Evolutionary conservation across 2,113 vertebrate species (phyloP).

Genomic region (Casuarius casuarius): DNA sequence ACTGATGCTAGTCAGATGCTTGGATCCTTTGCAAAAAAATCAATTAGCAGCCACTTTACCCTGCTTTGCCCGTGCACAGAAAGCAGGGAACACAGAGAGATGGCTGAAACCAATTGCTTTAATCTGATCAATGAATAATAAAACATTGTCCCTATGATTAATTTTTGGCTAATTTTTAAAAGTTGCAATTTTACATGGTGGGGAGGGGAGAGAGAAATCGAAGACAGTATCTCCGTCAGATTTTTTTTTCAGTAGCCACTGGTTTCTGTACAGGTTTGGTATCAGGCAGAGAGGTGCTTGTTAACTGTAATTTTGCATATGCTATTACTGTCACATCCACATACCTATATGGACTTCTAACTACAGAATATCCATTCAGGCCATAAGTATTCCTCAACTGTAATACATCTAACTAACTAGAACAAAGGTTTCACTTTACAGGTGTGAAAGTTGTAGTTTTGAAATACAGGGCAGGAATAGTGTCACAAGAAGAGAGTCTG

Average conservation of each 20-base stretch:
- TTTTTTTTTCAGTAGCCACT: neutral
- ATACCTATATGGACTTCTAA: neutral
- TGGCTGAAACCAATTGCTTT: neutral
- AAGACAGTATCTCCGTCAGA: neutral
- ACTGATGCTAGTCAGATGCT: neutral
- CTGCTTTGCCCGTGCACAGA: neutral
- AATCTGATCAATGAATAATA: neutral
- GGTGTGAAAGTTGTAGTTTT: neutral
- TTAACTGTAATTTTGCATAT: neutral
- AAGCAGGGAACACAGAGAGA: neutral
- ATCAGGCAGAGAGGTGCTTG: neutral
- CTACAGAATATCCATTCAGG: neutral
- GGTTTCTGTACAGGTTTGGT: neutral
- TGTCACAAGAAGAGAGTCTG: neutral
- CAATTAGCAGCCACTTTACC: neutral
- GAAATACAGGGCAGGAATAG: neutral
- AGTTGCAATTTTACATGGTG: neutral
- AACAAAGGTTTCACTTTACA: neutral
- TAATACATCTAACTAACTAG: rapidly evolving
- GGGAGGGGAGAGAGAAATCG: neutral
- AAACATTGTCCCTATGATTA: neutral
- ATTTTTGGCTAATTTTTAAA: neutral
- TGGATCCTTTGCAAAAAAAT: neutral
- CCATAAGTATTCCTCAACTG: neutral
- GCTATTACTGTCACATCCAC: neutral